A percentile compares a stretch with the other conserved stretches of the same genome.
These are phyloP conservation scores for Drosophila bocqueti DNA, from an alignment of 1,140 invertebrate species.

Conservation along the genomic window DNA sequence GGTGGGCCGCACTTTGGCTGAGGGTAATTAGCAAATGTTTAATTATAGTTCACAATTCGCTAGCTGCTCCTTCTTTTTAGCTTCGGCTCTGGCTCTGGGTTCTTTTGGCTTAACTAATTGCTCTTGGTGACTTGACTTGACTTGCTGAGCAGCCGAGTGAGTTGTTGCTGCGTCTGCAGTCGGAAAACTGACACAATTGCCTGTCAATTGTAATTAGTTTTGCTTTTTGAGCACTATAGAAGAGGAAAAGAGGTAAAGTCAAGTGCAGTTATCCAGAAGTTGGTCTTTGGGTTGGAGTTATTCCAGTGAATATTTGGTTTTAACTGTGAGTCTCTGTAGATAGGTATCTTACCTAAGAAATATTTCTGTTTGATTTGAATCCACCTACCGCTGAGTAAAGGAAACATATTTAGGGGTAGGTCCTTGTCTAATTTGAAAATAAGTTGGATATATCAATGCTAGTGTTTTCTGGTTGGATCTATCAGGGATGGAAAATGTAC, in stretches of 20 bases:
- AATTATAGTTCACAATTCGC: slow-evolving; percentile 75
- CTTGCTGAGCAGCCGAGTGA: slow-evolving; percentile 40
- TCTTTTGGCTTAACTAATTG: slow-evolving; percentile 78
- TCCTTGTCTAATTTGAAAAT: slow-evolving; percentile 5
- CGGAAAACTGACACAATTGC: slow-evolving; percentile 68
- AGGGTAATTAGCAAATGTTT: slow-evolving; percentile 78
- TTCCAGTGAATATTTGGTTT: slow-evolving; percentile 2
- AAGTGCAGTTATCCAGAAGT: slow-evolving; percentile 52
- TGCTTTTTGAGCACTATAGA: slow-evolving; percentile 67
- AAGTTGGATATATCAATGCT: background rate
- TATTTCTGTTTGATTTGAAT: background rate
- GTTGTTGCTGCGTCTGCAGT: slow-evolving; percentile 15
- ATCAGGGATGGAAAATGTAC: background rate
- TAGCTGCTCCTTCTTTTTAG: slow-evolving; percentile 58
- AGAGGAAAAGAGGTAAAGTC: slow-evolving; percentile 2
- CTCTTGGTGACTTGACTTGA: slow-evolving; percentile 55
- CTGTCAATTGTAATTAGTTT: slow-evolving; percentile 84
- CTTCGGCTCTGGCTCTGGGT: slow-evolving; percentile 13
- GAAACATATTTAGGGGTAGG: slow-evolving; percentile 4
- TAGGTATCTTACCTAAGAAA: background rate
- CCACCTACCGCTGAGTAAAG: slow-evolving; percentile 39
- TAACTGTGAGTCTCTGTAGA: background rate
- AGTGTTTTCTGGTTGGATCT: slow-evolving; percentile 6
- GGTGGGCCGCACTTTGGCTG: slow-evolving; percentile 50
- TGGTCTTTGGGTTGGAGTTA: slow-evolving; percentile 5